These are phyloP conservation scores for Cremastinae sp. DNA, from an alignment of 2,888 invertebrate species.

Conservation along the genomic window DNA sequence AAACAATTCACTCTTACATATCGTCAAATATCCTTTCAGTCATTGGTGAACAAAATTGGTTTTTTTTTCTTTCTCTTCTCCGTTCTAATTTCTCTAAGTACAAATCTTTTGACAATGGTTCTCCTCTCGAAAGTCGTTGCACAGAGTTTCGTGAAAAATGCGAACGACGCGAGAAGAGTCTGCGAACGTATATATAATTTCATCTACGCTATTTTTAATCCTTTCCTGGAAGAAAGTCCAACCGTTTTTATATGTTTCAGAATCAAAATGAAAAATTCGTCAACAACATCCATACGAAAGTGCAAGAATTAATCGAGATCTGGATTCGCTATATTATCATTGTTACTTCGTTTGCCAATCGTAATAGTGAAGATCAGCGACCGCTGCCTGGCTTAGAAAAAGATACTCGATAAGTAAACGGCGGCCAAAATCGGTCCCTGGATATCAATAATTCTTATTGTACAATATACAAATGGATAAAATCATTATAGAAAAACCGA, in stretches of 20 bases:
- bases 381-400: constrained; percentile 37
- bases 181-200: constrained; percentile 12
- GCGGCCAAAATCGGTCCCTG: constrained; percentile 45
- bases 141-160: constrained; percentile 31
- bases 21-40: constrained; percentile 32
- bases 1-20: constrained; percentile 28
- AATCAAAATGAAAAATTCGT: constrained; percentile 6
- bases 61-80: no score
- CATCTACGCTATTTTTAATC: neutral
- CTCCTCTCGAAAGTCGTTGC: constrained; percentile 10
- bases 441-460: constrained; percentile 40
- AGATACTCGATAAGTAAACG: constrained; percentile 53
- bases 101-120: constrained; percentile 33
- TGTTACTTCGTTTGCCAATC: constrained; percentile 2
- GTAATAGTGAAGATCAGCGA: constrained; percentile 12
- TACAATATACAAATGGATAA: constrained; percentile 41
- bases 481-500: constrained; percentile 49
- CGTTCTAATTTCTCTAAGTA: constrained; percentile 14
- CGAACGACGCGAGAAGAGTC: constrained; percentile 5
- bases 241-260: neutral
- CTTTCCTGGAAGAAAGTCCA: constrained; percentile 2
- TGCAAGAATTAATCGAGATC: neutral
- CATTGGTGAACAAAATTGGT: constrained; percentile 17
- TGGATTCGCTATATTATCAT: neutral
- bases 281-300: neutral